These are phyloP conservation scores for Aphelinus atriplicis DNA, from an alignment of 1,140 invertebrate species.

Conservation along the genomic window DNA sequence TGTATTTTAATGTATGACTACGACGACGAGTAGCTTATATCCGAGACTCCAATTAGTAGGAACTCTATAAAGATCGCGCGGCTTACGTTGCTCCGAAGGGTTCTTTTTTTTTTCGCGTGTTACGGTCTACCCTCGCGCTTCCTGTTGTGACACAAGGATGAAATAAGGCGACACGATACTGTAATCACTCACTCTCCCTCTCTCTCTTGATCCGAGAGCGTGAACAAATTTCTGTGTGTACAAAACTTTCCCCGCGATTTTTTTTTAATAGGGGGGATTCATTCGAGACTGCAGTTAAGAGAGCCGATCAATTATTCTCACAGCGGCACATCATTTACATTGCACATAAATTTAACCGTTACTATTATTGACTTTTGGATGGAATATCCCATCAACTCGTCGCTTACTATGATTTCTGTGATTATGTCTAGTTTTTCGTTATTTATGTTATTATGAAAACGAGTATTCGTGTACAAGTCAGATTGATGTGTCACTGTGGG, in stretches of 20 bases:
- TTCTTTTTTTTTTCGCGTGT: background rate
- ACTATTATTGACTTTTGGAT: too few relatives aligned
- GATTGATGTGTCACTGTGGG: background rate
- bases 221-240: background rate
- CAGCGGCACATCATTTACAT: too few relatives aligned
- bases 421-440: too few relatives aligned
- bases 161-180: constrained; percentile 8
- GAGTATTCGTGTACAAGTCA: too few relatives aligned
- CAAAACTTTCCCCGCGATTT: background rate
- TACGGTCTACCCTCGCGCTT: background rate
- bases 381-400: too few relatives aligned
- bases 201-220: background rate
- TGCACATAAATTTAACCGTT: too few relatives aligned
- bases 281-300: background rate
- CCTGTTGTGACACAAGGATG: background rate
- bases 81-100: background rate
- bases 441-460: too few relatives aligned
- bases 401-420: too few relatives aligned
- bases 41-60: background rate
- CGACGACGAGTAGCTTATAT: background rate
- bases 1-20: too few relatives aligned
- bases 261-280: too few relatives aligned
- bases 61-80: background rate
- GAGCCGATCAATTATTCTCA: background rate
- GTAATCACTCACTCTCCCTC: background rate